Evolutionary conservation across 2,113 vertebrate species (phyloP), one percentile per base, ranked within the genome.

Genomic region (Eleginops maclovinus): DNA sequence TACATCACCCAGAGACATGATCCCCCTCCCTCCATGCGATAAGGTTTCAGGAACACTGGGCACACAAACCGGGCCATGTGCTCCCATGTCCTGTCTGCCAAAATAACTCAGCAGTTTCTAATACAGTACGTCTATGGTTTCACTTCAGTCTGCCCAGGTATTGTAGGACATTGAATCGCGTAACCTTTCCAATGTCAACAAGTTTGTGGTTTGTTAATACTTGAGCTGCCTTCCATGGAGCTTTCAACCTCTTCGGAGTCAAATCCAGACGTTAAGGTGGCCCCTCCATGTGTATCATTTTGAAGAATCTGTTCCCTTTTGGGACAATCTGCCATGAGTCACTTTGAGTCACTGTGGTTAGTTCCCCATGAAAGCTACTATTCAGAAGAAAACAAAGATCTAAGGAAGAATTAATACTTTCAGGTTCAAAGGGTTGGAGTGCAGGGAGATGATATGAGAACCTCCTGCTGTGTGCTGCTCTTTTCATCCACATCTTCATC

Each of bases 71-170:
- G 56, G 87, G 88, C 88, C 93, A 93, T 88, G 89, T 91, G 93
- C 90, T 90, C 77, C 83, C 40, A 19, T 83, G 84, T 88, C 75
- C 88, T 56, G 82, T 86, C 89, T 92, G 92, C 93, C 93, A 93
- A 92, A 92, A 93, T 93, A 93, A 93, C 90, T 91, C 92, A 91
- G 77, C 88, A 91, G 86, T 91, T 94, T 92, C 86, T 70, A 88
- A 91, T 91, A 90, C 91, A 84, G 84, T 77, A 66, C 13, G 82
- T 83, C 84, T 91, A 70, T 5, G 49, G 78, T 90, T 90, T 90
- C 91, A 84, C 81, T 84, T 85, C 77, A 36, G 72, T 72, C 77
- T 79, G 81, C 60, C 77, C 88, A 91, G 84, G 88, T 90, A 90
- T 72, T 73, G 88, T 75, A 63, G 54, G 75, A 67, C 79, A 54